Evolutionary conservation across 2,888 invertebrate genomes (phyloP), one percentile per base, ranked within the genome.

Genomic region (Phasia obesa): DNA sequence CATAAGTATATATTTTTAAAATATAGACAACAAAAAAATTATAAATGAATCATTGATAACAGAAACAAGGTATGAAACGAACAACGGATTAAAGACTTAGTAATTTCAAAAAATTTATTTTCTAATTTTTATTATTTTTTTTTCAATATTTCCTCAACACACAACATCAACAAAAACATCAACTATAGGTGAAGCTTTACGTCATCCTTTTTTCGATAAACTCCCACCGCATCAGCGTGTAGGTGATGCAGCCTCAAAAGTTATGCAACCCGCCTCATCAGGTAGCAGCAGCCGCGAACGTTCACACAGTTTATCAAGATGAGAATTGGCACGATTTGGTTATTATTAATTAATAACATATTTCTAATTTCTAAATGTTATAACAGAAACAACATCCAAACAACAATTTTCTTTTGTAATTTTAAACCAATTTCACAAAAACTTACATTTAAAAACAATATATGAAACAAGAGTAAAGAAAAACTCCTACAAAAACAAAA

Each of bases 121-220:
- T 69, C 35, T 35, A 11, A 11, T 11, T 35, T 35, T 1, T 11
- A 35, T 35, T 35, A 11, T 2, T 25, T 23, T 60, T 23, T 35
- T 67, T 44, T 19, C 17, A 47, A 47, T 19, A 47, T 17, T 17
- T 53, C 13, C 38, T 17, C 13, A 47, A 51, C 25, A 51, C 7
- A 6, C 25, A 23, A 23, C 49, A 42, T 27, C 44, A 67, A 69
- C 47, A 64, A 64, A 6, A 31, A 57, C 11, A 35, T 35, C 47
- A 62, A 62, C 11, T 53, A 53, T 65, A 92, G 93, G 93, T 79
- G 98, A 99, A 88, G 97, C 98, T 17, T 92, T 99, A 88, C 92
- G 94, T 69, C 99, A 99, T 93, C 96, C 97, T 71, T 99, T 98
- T 93, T 99, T 99, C 93, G 95, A 94, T 88, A 95, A 96, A 90